Evolutionary conservation across 2,113 vertebrate genomes (phyloP).

Genomic region (Pelecanus crispus): DNA sequence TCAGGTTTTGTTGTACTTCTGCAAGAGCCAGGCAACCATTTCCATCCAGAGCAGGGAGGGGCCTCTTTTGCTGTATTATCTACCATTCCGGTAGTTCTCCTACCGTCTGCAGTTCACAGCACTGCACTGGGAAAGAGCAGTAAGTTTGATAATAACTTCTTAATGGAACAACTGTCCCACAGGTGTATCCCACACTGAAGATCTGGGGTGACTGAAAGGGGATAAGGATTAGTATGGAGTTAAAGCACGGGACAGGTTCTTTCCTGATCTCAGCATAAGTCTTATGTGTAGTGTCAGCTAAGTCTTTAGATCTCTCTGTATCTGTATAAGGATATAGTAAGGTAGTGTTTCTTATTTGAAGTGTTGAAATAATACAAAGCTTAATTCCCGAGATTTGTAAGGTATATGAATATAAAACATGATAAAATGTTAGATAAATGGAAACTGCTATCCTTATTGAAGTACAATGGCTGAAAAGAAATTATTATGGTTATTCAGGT

Average conservation of each 20-base stretch:
- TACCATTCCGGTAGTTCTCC: background rate
- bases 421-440: background rate
- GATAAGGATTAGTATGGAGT: background rate
- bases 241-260: rapidly evolving
- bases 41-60: background rate
- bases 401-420: background rate
- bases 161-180: background rate
- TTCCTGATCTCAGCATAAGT: background rate
- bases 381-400: background rate
- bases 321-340: background rate
- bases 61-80: background rate
- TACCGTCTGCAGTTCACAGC: background rate
- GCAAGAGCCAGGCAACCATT: rapidly evolving
- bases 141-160: background rate
- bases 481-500: background rate
- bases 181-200: background rate
- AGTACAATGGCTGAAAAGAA: background rate
- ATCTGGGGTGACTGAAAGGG: background rate
- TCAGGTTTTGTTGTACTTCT: background rate
- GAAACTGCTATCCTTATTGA: background rate
- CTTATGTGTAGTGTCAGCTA: background rate
- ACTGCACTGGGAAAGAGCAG: background rate
- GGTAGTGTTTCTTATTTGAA: background rate
- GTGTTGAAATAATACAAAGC: background rate
- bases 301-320: background rate